Evolutionary conservation across 92 coral and sea anemone species (phyloP), one percentile per base, ranked within the genome.

Genomic region (Bergia puertoricense): DNA sequence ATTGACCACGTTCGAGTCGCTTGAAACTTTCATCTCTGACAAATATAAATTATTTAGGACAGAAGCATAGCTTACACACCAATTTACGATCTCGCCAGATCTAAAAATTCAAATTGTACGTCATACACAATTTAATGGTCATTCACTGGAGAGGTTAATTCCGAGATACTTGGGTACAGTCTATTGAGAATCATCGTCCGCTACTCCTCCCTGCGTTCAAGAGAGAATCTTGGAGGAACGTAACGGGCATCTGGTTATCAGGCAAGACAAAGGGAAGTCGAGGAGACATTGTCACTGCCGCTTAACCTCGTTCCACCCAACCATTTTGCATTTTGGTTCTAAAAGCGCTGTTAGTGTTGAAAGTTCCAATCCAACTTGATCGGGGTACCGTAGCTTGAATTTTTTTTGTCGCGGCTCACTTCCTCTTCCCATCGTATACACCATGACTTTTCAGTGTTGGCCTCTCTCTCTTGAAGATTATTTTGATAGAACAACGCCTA

Each of bases 21-120:
- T 18, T 30, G 30, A 62, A 62, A 16, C 69, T 62, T 6, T 1
- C 2, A 54, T 62, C 30, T 62, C 30, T 69, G 30, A 18, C 88
- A 20, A 51, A 69, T 65, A 15, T n/a, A 85, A 74, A 62, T 38
- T 76, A 85, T 71, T 85, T 65, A 41, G 39, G 40, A 69, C 39
- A 2, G 65, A 71, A 16, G 30, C 69, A 62, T 14, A 22, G 30
- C 23, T 62, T 85, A 68, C 22, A 13, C 23, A 13, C 51, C n/a
- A n/a, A 40, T 67, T 43, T 1, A 66, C 11, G 50, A 65, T 41
- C 81, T 43, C 30, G 13, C 41, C 51, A 39, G 77, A 74, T 74
- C 78, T 74, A 74, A 74, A 74, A 74, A 13, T 74, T 18, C 18
- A 39, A 14, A 74, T 11, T 38, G 8, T 74, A 10, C 46, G 3